Conservation (phyloP, 1,140 invertebrate species). For the Drosophila funebris region DNA sequence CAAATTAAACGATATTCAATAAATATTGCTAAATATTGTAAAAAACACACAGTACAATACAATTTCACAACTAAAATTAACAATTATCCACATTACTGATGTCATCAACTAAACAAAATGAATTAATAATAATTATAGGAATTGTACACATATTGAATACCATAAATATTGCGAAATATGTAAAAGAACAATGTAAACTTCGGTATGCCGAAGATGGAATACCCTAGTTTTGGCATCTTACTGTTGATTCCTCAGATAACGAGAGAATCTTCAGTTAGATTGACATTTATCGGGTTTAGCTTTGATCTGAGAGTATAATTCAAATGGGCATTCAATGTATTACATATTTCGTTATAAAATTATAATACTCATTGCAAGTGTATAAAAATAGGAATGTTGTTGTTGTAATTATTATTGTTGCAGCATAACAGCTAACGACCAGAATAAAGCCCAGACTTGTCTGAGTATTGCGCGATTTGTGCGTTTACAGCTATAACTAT, state of each 20-base stretch:
- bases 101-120: slow-evolving; percentile 24
- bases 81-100: slow-evolving; percentile 32
- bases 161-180: slow-evolving; percentile 1
- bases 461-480: slow-evolving; percentile 37
- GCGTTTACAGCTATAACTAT: slow-evolving; percentile 23
- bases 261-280: not conserved
- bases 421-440: slow-evolving; percentile 8
- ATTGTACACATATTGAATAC: slow-evolving; percentile 14
- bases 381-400: slow-evolving; percentile 71
- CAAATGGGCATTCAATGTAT: not conserved
- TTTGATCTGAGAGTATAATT: not conserved
- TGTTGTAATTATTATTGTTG: slow-evolving; percentile 14
- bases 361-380: slow-evolving; percentile 23
- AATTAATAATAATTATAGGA: no score
- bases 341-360: not conserved
- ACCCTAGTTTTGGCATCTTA: not conserved
- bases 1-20: slow-evolving; percentile 61
- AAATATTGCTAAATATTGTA: slow-evolving; percentile 60
- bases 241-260: not conserved
- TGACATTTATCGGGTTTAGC: not conserved
- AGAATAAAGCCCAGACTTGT: slow-evolving; percentile 22
- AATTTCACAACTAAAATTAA: slow-evolving; percentile 48
- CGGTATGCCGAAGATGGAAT: not conserved
- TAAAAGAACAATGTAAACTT: not conserved
- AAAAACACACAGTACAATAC: slow-evolving; percentile 50